Base-by-base conservation (phyloP, 2,113 vertebrate genomes). In the Galemys pyrenaicus region DNA sequence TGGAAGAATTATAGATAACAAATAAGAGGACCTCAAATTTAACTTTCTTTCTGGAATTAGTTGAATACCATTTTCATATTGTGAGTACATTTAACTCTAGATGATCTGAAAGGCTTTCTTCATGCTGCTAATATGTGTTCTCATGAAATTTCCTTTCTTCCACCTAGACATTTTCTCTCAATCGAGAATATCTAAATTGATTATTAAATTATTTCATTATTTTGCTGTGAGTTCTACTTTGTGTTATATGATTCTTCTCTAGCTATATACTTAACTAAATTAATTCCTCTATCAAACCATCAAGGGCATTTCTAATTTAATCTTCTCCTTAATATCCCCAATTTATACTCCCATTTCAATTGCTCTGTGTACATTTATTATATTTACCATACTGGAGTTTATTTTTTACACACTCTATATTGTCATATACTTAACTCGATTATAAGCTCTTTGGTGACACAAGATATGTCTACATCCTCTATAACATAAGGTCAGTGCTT, bases 1-100 rank as follows among this genome's bases (percentile, higher is more conserved):
- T 5, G 6, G 46, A 73, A 73, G 81, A 87, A 35, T 0, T 2
- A 10, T 1, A 35, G 5, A 19, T 0, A 0, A 64, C 2, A 11
- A 26, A 5, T 49, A 20, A 17, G 7, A 15, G 58, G 16, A 87
- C 1, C 12, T n/a, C 3, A 13, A 41, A 24, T 67, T 81, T 32
- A 22, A 17, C 56, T 41, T 54, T 35, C 8, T 67, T 70, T 28
- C 28, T 20, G 17, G n/a, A 15, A n/a, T 87, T 85, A 22, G 67
- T 24, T 37, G 64, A 71, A 75, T 39, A n/a, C 17, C n/a, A 41
- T 73, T 80, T 80, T 28, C 15, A 67, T 49, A 82, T 7, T 32
- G 17, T 16, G 19, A 19, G 9, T 41, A 3, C 22, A 35, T 7
- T 65, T 71, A 41, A 16, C 46, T 35, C 0, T 10, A 54, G 20